Base-by-base conservation (phyloP, 2,113 vertebrate genomes). In the Formicarius rufipectus region DNA sequence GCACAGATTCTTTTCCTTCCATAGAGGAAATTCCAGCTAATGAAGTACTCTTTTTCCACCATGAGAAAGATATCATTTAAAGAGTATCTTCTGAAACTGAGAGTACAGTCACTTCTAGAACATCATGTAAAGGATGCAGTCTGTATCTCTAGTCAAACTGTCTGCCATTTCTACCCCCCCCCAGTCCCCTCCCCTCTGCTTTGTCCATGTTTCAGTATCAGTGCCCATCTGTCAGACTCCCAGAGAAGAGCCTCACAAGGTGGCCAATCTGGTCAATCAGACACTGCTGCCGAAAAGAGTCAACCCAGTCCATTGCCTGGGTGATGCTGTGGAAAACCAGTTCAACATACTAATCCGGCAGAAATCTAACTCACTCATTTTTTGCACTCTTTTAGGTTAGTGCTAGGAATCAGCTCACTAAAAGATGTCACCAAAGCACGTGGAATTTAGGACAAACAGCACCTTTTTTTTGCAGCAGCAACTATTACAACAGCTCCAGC, bases 11-110 rank as follows among this genome's bases (percentile, higher is more conserved):
- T 64, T 90, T 53, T 37, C 40, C 23, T 86, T 94, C 35, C 37
- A 8, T 4, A 71, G 68, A 53, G 12, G 23, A 60, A 88, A 84
- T 76, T 47, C n/a, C 31, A 77, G 30, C 4, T 90, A n/a, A 66
- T 20, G 24, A 86, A 69, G 40, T 33, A 58, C 9, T 14, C 60
- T 50, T 58, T 58, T 40, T 42, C 28, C 53, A 63, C 25, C 14
- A 76, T 12, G 44, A 92, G 45, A 93, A 87, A 90, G 25, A n/a
- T 93, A 42, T 49, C 55, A 72, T 81, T 91, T 91, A 95, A 89
- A 77, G 39, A 2, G 0, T 22, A 47, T 67, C 49, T 83, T 81
- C 60, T 82, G 35, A 55, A 86, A 79, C 39, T 14, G 50, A 28
- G 6, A 80, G 73, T 39, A 89, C 90, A 91, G 67, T 60, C 77